These are phyloP conservation scores for Phalanger gymnotis DNA, from an alignment of 2,797 vertebrate genomes.

Conservation along the genomic window DNA sequence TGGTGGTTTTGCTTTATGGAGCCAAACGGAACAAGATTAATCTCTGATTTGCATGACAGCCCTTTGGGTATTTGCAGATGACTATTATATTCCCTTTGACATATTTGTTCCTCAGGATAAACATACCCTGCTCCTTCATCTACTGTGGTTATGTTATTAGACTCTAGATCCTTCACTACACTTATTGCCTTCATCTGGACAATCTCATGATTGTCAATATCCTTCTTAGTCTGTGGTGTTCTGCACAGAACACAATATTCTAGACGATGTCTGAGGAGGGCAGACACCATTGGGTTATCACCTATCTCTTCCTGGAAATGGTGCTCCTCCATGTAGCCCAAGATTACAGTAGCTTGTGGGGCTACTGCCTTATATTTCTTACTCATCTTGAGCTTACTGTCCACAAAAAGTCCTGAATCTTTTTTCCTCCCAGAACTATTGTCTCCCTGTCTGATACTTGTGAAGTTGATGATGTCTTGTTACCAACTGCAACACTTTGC, in stretches of 20 bases:
- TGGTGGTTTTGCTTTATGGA: not conserved
- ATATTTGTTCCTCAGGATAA: not conserved
- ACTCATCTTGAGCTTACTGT: not conserved
- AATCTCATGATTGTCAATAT: not conserved
- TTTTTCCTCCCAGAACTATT: not conserved
- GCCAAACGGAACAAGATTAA: not conserved
- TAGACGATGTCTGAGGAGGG: not conserved
- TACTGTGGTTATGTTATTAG: not conserved
- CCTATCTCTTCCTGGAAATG: not conserved
- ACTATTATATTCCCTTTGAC: not conserved
- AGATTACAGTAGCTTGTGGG: not conserved
- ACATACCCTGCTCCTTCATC: not conserved
- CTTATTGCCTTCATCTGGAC: not conserved
- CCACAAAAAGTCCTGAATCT: not conserved
- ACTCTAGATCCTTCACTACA: not conserved
- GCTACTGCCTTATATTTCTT: not conserved
- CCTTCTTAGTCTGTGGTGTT: not conserved
- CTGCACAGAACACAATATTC: not conserved
- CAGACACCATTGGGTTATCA: not conserved
- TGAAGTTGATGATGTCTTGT: not conserved
- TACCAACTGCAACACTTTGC: not conserved
- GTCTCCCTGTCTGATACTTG: not conserved
- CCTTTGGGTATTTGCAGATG: not conserved
- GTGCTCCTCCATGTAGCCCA: not conserved
- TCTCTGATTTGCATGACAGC: not conserved